Evolutionary conservation across 2,113 vertebrate species (phyloP).

Genomic region (Tychaedon coryphoeus): DNA sequence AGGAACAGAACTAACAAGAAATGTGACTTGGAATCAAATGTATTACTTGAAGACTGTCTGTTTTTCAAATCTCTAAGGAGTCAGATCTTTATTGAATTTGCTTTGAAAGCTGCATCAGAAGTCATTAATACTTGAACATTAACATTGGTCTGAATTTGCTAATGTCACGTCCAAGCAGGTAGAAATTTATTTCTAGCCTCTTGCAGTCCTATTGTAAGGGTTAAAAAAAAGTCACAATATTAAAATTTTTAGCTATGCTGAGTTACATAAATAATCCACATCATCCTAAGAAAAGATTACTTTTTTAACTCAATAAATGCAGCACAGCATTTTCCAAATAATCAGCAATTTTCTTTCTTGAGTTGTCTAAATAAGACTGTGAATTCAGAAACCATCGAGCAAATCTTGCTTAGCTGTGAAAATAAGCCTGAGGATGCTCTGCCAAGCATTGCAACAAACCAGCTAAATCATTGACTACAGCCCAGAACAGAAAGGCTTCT

Average conservation of each 20-base stretch:
- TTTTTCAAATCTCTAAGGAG: neutral
- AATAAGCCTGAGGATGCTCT: conserved; percentile 70
- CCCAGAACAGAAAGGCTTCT: conserved; percentile 64
- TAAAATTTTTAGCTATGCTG: neutral
- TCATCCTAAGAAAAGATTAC: neutral
- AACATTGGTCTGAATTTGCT: neutral
- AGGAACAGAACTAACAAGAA: neutral
- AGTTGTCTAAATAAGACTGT: conserved; percentile 63
- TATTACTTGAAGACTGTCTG: neutral
- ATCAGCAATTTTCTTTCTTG: conserved; percentile 67
- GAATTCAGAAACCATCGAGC: conserved; percentile 69
- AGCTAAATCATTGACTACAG: conserved; percentile 71
- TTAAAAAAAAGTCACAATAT: neutral
- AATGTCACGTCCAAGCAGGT: neutral
- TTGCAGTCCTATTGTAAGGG: neutral
- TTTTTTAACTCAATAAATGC: conserved; percentile 33
- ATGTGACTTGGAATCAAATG: neutral
- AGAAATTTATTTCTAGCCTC: neutral
- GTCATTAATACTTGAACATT: neutral
- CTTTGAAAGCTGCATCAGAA: neutral
- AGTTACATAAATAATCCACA: neutral
- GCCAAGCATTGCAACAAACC: conserved; percentile 61
- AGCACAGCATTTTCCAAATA: conserved; percentile 51
- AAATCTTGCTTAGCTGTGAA: conserved; percentile 77
- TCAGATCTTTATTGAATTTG: neutral